These are phyloP conservation scores for Leucoma salicis DNA, from an alignment of 2,888 invertebrate genomes.

Conservation along the genomic window DNA sequence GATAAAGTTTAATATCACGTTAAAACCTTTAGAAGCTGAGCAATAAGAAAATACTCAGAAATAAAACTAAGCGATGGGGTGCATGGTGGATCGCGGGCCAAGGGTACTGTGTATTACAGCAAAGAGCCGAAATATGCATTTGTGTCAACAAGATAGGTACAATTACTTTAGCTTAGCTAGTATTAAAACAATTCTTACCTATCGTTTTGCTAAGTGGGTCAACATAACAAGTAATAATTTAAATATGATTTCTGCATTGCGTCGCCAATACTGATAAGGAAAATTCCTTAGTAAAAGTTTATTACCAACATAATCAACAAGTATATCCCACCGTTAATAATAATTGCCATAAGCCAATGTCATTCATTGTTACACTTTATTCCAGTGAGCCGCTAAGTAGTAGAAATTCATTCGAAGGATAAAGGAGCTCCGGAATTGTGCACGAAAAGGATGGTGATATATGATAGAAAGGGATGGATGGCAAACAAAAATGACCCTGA, in stretches of 20 bases:
- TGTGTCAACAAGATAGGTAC: too few relatives aligned
- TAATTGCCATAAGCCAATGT: background rate
- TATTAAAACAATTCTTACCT: too few relatives aligned
- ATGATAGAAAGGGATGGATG: constrained; percentile 36
- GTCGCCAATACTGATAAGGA: background rate
- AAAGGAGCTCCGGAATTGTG: constrained; percentile 44
- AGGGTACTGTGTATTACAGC: too few relatives aligned
- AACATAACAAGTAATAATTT: constrained; percentile 2
- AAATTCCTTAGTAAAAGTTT: background rate
- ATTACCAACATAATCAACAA: constrained; percentile 4
- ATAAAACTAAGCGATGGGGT: too few relatives aligned
- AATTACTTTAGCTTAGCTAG: too few relatives aligned
- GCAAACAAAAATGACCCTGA: constrained; percentile 65
- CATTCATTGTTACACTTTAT: background rate
- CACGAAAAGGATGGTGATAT: constrained; percentile 32
- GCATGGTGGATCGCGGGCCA: too few relatives aligned
- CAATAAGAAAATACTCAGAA: too few relatives aligned
- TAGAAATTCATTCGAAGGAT: constrained; percentile 33
- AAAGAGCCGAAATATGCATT: too few relatives aligned
- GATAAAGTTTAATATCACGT: too few relatives aligned
- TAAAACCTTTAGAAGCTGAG: too few relatives aligned
- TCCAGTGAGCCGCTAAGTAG: constrained; percentile 1
- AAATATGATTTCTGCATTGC: background rate
- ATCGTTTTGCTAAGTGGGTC: background rate
- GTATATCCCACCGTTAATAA: constrained; percentile 1